Evolutionary conservation across 2,888 invertebrate genomes (phyloP).

Genomic region (Tortrix viridana): DNA sequence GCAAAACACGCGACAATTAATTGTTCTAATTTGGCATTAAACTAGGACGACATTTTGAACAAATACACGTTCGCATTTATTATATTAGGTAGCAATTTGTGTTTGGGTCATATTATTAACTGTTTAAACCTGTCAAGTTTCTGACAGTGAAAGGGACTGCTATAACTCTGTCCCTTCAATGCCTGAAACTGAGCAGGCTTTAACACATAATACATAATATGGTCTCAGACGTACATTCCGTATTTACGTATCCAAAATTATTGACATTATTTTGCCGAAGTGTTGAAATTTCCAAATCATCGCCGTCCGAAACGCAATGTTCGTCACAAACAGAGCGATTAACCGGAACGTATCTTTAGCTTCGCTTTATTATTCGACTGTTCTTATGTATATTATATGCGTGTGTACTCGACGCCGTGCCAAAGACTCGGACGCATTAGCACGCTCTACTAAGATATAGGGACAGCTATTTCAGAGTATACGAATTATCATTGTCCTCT

Average conservation of each 20-base stretch:
- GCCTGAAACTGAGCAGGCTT: too few species aligned
- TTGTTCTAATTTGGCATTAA: too few species aligned
- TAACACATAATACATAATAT: too few species aligned
- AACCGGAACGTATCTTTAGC: slow-evolving; percentile 55
- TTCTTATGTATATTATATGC: slow-evolving; percentile 49
- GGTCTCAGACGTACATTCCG: too few species aligned
- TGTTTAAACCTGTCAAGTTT: too few species aligned
- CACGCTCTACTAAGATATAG: slow-evolving; percentile 55
- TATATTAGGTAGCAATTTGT: too few species aligned
- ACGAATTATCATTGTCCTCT: slow-evolving; percentile 40
- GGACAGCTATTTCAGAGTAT: slow-evolving; percentile 61
- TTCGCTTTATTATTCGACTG: slow-evolving; percentile 53
- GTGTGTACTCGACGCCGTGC: slow-evolving; percentile 56
- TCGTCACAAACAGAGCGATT: slow-evolving; percentile 66
- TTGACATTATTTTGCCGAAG: slow-evolving; percentile 24
- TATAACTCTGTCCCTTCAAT: too few species aligned
- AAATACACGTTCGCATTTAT: too few species aligned
- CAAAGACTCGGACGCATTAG: slow-evolving; percentile 61
- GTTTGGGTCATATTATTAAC: too few species aligned
- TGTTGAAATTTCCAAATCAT: slow-evolving; percentile 50
- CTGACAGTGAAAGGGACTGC: too few species aligned
- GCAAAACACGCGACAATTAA: too few species aligned
- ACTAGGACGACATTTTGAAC: too few species aligned
- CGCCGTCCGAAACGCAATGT: slow-evolving; percentile 50
- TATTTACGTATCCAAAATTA: not conserved